Evolutionary conservation across 2,113 vertebrate genomes (phyloP).

Genomic region (Dryoscopus gambensis): DNA sequence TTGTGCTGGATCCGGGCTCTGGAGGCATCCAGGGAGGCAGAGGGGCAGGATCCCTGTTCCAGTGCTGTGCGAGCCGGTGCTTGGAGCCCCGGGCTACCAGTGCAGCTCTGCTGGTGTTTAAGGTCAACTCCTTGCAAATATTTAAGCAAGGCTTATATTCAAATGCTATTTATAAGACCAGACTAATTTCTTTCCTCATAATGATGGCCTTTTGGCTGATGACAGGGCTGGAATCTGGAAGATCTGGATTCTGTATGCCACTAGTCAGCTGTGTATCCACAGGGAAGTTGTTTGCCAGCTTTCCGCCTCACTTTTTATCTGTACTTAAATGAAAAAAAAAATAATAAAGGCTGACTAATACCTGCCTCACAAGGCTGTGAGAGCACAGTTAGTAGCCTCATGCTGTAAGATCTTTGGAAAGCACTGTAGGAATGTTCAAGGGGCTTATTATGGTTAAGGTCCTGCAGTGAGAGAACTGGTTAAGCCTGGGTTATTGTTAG

Average conservation of each 20-base stretch:
- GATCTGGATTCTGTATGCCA: constrained; percentile 50
- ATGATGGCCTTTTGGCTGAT: constrained; percentile 64
- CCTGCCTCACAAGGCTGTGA: neutral
- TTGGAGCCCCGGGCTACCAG: neutral
- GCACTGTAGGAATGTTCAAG: neutral
- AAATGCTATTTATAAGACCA: constrained; percentile 62
- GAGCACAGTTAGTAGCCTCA: neutral
- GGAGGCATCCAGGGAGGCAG: neutral
- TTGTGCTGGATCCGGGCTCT: neutral
- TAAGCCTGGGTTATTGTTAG: constrained; percentile 29
- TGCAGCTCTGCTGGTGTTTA: constrained; percentile 28
- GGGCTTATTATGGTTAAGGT: constrained; percentile 8
- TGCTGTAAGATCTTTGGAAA: neutral
- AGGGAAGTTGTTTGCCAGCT: constrained; percentile 8
- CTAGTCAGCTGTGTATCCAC: neutral
- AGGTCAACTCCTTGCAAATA: constrained; percentile 51
- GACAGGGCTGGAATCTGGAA: constrained; percentile 46
- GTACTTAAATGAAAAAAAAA: neutral
- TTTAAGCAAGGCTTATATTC: constrained; percentile 61
- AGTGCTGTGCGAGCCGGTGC: neutral
- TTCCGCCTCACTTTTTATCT: constrained; percentile 21
- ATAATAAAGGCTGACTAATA: neutral
- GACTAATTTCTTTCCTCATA: constrained; percentile 53
- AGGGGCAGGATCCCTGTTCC: neutral
- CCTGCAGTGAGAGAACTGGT: neutral